Conservation (phyloP, 1,140 invertebrate genomes). For the Orussus abietinus region DNA sequence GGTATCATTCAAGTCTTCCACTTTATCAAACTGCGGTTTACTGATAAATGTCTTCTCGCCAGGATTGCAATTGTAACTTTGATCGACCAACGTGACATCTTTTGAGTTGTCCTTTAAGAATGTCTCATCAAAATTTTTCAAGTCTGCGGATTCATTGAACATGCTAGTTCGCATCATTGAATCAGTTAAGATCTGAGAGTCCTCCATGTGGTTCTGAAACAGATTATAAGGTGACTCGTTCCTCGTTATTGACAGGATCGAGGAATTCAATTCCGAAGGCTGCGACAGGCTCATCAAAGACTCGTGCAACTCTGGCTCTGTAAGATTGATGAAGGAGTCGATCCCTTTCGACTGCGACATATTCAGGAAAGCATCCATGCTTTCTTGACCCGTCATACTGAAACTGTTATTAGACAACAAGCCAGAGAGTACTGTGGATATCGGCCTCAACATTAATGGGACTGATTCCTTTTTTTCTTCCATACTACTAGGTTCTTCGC, state of each 20-base stretch:
- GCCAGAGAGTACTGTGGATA: conserved; percentile 10
- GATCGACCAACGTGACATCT: conserved; percentile 6
- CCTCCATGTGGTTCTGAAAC: conserved; percentile 21
- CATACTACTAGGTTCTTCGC: conserved; percentile 9
- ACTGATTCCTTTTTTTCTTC: conserved; percentile 22
- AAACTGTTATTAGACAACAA: conserved; percentile 16
- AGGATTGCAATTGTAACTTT: conserved; percentile 3
- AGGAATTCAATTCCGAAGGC: conserved; percentile 39
- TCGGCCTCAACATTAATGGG: conserved; percentile 30
- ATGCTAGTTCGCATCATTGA: conserved; percentile 47
- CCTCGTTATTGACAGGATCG: conserved; percentile 29
- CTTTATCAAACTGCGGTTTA: conserved; percentile 1
- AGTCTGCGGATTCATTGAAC: conserved; percentile 23
- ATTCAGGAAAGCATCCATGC: conserved; percentile 43
- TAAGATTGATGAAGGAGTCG: conserved; percentile 42
- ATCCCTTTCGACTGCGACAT: conserved; percentile 40
- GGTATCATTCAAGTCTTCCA: conserved; percentile 14
- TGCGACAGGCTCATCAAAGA: conserved; percentile 41
- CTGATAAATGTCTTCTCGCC: conserved; percentile 19
- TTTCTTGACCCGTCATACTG: conserved; percentile 32
- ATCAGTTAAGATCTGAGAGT: conserved; percentile 38
- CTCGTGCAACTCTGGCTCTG: conserved; percentile 36
- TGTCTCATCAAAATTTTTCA: conserved; percentile 8
- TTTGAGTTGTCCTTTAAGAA: conserved; percentile 3
- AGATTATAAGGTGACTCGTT: conserved; percentile 10